phyloP scores from a whole-genome alignment of 2,888 invertebrate species.

The Tachina fera region DNA sequence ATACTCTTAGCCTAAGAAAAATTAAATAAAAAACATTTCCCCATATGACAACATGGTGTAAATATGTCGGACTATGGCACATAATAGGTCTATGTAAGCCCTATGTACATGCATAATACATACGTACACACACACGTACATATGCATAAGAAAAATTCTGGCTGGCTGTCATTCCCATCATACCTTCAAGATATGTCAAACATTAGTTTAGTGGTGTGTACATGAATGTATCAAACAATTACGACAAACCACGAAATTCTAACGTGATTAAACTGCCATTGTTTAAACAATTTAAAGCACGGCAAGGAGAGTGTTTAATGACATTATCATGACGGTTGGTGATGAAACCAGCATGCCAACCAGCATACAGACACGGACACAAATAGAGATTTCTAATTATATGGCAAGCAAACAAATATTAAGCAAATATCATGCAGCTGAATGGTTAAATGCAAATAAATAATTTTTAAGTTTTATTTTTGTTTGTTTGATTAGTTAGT shows the following conservation, averaged over 20 bases:
- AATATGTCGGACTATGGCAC: too few species aligned
- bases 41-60: too few species aligned
- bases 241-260: slow-evolving; percentile 66
- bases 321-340: slow-evolving; percentile 61
- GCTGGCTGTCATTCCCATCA: neutral
- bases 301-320: slow-evolving; percentile 47
- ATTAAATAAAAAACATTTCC: too few species aligned
- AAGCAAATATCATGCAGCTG: neutral
- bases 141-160: slow-evolving; percentile 13
- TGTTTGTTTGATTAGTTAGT: slow-evolving; percentile 46
- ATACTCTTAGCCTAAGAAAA: too few species aligned
- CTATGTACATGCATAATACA: neutral
- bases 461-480: slow-evolving; percentile 16
- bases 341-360: slow-evolving; percentile 12
- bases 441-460: neutral
- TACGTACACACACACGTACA: neutral
- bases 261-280: slow-evolving; percentile 57
- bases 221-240: slow-evolving; percentile 59
- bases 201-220: slow-evolving; percentile 63
- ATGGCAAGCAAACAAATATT: slow-evolving; percentile 28
- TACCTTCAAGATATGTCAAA: slow-evolving; percentile 51
- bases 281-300: slow-evolving; percentile 52
- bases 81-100: neutral
- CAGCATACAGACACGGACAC: neutral
- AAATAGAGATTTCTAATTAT: slow-evolving; percentile 23